phyloP scores from a whole-genome alignment of 2,797 vertebrate species.

The Natrix natrix region DNA sequence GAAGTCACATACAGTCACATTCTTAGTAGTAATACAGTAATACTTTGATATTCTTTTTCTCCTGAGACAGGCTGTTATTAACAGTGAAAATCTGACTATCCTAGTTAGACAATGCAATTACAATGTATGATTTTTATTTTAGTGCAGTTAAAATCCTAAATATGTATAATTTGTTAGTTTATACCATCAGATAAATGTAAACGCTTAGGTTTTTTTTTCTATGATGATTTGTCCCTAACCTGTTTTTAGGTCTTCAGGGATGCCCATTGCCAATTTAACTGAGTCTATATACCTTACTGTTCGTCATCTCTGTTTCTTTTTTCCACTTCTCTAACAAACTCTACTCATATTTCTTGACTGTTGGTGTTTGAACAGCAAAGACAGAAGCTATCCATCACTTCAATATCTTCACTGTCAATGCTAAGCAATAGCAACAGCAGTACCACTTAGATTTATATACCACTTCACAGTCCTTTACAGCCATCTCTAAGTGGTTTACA shows the following conservation, averaged over 20 bases:
- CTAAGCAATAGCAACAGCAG: background rate
- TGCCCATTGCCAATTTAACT: background rate
- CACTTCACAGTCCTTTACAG: no score
- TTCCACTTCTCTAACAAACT: background rate
- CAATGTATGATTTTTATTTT: background rate
- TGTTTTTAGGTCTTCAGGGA: background rate
- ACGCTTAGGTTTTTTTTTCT: background rate
- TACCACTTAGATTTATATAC: no score
- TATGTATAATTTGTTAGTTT: background rate
- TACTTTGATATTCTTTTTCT: background rate
- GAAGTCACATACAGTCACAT: background rate
- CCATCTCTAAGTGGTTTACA: background rate
- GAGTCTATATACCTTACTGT: background rate
- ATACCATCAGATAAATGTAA: background rate
- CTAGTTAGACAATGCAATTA: background rate
- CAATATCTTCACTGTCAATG: background rate
- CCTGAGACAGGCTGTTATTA: background rate
- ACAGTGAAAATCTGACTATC: background rate
- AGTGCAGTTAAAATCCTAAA: background rate
- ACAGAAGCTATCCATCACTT: background rate
- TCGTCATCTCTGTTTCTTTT: background rate
- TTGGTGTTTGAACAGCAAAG: background rate
- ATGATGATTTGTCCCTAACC: background rate
- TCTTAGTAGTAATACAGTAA: background rate
- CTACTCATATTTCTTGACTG: background rate